A percentile compares a stretch with the other conserved stretches of the same genome.
Evolutionary conservation across 2,113 vertebrate genomes (phyloP).

Genomic region (Oplegnathus fasciatus): DNA sequence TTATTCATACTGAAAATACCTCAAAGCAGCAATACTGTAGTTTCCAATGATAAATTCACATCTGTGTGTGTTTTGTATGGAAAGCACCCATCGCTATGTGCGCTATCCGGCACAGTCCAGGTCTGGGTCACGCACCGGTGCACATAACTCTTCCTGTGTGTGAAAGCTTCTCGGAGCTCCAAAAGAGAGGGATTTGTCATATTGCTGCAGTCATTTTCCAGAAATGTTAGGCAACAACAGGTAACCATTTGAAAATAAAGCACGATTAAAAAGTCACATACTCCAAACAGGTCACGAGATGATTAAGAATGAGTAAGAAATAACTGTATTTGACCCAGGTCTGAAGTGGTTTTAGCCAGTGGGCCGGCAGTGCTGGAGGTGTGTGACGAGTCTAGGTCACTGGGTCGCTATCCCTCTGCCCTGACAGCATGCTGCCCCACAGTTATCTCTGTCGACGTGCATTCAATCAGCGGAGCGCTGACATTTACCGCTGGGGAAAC

Average conservation of each 20-base stretch:
- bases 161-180: neutral
- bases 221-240: conserved; percentile 1
- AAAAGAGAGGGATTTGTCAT: neutral
- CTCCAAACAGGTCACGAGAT: conserved; percentile 18
- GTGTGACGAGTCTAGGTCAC: conserved; percentile 67
- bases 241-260: neutral
- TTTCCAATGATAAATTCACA: conserved; percentile 46
- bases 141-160: conserved; percentile 3
- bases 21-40: conserved; percentile 33
- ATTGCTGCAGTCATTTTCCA: conserved; percentile 16
- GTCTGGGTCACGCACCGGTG: conserved; percentile 13
- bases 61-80: conserved; percentile 2
- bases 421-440: conserved; percentile 52
- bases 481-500: conserved; percentile 72
- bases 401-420: conserved; percentile 44
- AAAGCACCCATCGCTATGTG: neutral
- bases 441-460: conserved; percentile 73
- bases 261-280: neutral
- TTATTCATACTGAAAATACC: conserved; percentile 54
- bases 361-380: conserved; percentile 59
- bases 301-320: conserved; percentile 28
- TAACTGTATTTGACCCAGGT: neutral
- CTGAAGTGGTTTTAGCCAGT: conserved; percentile 5
- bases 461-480: conserved; percentile 75
- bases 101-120: conserved; percentile 25